phyloP scores from a whole-genome alignment of 2,113 vertebrate species.

The Perccottus glenii region DNA sequence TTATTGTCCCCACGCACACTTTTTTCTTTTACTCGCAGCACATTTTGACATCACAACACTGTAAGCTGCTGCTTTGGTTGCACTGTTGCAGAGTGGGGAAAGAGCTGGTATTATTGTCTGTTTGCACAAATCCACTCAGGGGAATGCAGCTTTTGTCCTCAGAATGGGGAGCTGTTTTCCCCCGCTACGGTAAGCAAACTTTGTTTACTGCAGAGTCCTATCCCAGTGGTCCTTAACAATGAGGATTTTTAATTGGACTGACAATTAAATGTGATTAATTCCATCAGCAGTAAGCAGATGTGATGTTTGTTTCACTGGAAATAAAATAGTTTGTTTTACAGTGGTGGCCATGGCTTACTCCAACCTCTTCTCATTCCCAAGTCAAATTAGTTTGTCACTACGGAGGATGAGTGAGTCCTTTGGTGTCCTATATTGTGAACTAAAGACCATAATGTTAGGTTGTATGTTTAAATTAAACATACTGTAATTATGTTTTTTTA shows the following conservation, averaged over 20 bases:
- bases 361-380: not conserved
- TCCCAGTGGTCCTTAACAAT: constrained; percentile 27
- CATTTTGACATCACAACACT: constrained; percentile 25
- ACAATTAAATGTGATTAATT: constrained; percentile 17
- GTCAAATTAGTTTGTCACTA: not conserved
- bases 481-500: no score
- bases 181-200: constrained; percentile 41
- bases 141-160: constrained; percentile 30
- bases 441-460: no score
- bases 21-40: constrained; percentile 17
- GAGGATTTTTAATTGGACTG: constrained; percentile 38
- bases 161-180: constrained; percentile 19
- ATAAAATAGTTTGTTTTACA: constrained; percentile 3
- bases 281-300: constrained; percentile 11
- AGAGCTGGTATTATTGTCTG: constrained; percentile 33
- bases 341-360: not conserved
- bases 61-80: constrained; percentile 27
- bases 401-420: no score
- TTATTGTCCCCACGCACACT: constrained; percentile 20
- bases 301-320: constrained; percentile 9
- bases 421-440: no score
- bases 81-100: constrained; percentile 12
- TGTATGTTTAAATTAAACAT: no score
- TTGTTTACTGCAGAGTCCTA: constrained; percentile 28
- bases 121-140: constrained; percentile 51